phyloP scores from a whole-genome alignment of 2,113 vertebrate genomes.

The Aphelocoma coerulescens region DNA sequence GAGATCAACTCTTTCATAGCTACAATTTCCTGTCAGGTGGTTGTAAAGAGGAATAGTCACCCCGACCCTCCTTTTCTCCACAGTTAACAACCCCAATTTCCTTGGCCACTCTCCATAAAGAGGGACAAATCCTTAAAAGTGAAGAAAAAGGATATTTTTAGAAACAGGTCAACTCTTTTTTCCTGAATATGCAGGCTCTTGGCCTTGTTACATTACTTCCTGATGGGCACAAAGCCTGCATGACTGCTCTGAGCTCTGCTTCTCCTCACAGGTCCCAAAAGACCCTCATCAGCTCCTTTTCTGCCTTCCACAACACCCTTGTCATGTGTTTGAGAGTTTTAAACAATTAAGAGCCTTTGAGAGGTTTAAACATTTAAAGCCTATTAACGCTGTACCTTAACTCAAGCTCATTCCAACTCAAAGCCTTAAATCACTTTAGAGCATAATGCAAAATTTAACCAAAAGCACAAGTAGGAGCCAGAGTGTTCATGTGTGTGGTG shows the following conservation, averaged over 20 bases:
- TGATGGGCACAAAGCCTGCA: neutral
- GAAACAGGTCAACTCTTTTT: neutral
- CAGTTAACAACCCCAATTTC: neutral
- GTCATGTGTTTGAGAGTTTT: neutral
- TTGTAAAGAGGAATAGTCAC: neutral
- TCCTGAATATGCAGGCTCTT: neutral
- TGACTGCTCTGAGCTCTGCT: neutral
- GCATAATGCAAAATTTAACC: neutral
- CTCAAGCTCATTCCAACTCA: neutral
- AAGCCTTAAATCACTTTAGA: neutral
- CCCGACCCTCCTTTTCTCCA: neutral
- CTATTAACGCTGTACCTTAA: neutral
- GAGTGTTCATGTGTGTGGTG: accelerated
- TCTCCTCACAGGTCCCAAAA: neutral
- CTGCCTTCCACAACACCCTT: neutral
- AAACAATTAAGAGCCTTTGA: neutral
- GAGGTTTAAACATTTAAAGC: constrained; percentile 37
- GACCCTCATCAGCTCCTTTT: neutral
- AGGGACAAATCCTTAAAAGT: neutral
- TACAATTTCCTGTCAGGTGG: neutral
- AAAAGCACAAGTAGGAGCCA: neutral
- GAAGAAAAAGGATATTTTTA: neutral
- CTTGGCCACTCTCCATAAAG: neutral
- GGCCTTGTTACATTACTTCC: neutral
- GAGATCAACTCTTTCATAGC: neutral